Percentiles rank a stretch among this genome's conserved stretches.
These are phyloP conservation scores for Paguma larvata DNA, from an alignment of 2,797 vertebrate genomes.

Conservation along the genomic window DNA sequence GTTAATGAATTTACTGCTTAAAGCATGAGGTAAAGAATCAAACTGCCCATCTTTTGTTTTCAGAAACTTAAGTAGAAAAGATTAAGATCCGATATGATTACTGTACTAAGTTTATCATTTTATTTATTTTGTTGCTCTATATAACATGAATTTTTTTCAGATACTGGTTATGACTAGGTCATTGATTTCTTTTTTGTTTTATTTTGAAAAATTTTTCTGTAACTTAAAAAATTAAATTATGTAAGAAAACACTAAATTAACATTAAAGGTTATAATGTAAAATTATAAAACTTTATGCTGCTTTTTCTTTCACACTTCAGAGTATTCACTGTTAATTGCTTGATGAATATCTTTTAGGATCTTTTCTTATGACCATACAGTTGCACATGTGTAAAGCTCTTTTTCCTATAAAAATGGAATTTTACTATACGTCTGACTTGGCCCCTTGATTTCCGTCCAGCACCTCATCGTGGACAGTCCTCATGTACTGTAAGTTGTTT, in stretches of 20 bases:
- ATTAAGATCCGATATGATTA: slow-evolving; percentile 49
- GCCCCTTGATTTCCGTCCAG: background rate
- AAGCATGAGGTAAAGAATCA: background rate
- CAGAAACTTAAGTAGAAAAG: background rate
- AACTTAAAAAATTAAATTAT: slow-evolving; percentile 46
- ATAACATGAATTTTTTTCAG: background rate
- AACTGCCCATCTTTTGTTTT: slow-evolving; percentile 34
- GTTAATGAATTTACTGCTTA: background rate
- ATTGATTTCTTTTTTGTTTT: background rate
- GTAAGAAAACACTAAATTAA: background rate
- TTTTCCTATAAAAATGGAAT: background rate
- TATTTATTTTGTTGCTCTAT: background rate
- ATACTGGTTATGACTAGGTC: slow-evolving; percentile 17
- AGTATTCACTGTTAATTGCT: background rate
- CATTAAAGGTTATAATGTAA: background rate
- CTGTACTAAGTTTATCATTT: background rate
- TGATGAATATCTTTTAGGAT: background rate
- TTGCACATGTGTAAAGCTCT: background rate
- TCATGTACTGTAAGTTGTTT: background rate
- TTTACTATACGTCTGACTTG: background rate
- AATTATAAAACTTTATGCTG: background rate
- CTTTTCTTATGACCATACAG: background rate
- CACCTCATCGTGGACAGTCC: background rate
- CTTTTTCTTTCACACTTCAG: slow-evolving; percentile 9
- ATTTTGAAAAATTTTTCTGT: background rate